A percentile compares a stretch with the other conserved stretches of the same genome.
phyloP scores from a whole-genome alignment of 2,797 vertebrate species.

The Platyrinchus mystaceus region DNA sequence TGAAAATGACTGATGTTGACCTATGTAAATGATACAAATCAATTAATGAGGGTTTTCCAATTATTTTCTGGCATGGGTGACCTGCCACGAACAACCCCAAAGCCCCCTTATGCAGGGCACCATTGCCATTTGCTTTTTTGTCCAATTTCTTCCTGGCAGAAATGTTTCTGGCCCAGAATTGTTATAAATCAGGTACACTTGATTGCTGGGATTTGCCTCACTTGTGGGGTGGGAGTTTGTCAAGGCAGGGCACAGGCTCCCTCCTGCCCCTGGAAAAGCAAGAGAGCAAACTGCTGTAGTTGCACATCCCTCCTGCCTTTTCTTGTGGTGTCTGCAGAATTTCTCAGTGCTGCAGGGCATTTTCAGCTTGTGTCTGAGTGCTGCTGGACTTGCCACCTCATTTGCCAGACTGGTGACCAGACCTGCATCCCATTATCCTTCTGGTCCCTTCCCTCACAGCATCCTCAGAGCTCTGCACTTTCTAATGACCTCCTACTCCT shows the following conservation, averaged over 20 bases:
- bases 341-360: conserved; percentile 32
- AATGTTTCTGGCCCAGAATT: not conserved
- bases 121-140: not conserved
- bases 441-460: not conserved
- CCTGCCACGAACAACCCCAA: not conserved
- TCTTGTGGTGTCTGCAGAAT: not conserved
- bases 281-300: not conserved
- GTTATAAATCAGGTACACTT: not conserved
- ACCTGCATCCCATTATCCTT: conserved; percentile 1
- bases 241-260: not conserved
- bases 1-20: not conserved
- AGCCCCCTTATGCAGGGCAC: not conserved
- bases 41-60: not conserved
- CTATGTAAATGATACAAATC: not conserved
- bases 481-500: not conserved
- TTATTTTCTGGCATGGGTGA: not conserved
- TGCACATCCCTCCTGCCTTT: not conserved
- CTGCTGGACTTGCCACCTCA: conserved; percentile 32
- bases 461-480: not conserved
- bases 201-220: not conserved
- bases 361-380: not conserved
- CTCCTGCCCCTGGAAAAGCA: not conserved
- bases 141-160: not conserved
- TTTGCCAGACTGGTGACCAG: conserved; percentile 28
- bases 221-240: not conserved